Evolutionary conservation across 2,888 invertebrate species (phyloP).

Genomic region (Muscina levida): DNA sequence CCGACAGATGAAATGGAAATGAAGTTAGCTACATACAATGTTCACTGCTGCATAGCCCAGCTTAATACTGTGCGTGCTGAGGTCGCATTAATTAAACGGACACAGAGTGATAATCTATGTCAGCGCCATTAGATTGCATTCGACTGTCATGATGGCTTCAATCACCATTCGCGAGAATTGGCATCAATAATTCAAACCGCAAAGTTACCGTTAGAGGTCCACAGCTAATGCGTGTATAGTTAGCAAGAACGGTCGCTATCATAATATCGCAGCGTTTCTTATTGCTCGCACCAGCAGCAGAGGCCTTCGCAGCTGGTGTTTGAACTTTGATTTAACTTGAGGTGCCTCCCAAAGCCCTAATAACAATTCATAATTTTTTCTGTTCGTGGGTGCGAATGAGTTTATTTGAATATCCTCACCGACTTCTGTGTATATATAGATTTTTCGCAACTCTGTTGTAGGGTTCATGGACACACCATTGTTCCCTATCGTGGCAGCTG

Average conservation of each 20-base stretch:
- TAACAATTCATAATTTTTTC: conserved; percentile 73
- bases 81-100: neutral
- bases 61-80: neutral
- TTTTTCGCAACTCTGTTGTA: conserved; percentile 11
- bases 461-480: conserved; percentile 24
- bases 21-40: neutral
- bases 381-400: conserved; percentile 9
- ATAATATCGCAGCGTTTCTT: neutral
- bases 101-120: neutral
- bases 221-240: too few species aligned
- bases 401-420: conserved; percentile 39
- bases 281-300: neutral
- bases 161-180: conserved; percentile 33
- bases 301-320: neutral
- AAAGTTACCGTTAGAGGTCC: too few species aligned
- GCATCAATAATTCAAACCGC: conserved; percentile 36
- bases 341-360: conserved; percentile 68
- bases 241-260: too few species aligned
- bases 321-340: conserved; percentile 33
- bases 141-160: conserved; percentile 42
- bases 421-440: neutral
- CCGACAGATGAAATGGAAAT: conserved; percentile 6
- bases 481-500: conserved; percentile 74
- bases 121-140: neutral
- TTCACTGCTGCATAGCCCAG: neutral